Conservation (phyloP, 2,888 invertebrate species). For the Palloptera scutellata region DNA sequence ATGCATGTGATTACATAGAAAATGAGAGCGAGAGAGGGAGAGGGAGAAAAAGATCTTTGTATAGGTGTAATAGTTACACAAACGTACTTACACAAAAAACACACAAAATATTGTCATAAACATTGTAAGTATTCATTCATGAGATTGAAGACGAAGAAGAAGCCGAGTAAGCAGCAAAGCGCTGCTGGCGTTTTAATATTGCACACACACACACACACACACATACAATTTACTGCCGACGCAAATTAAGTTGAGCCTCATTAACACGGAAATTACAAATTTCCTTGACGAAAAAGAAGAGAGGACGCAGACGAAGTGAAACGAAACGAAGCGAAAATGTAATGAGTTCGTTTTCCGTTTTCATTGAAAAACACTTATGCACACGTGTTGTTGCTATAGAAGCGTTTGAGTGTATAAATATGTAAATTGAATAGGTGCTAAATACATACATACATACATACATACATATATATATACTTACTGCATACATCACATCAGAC, state of each 20-base stretch:
- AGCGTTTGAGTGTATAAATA: too few species aligned
- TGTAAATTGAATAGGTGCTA: neutral
- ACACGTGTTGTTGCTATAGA: too few species aligned
- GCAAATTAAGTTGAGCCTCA: constrained; percentile 5
- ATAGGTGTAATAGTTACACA: constrained; percentile 4
- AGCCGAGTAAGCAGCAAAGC: too few species aligned
- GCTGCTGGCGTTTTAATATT: too few species aligned
- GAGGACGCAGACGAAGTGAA: too few species aligned
- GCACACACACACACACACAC: neutral
- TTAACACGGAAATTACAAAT: constrained; percentile 9
- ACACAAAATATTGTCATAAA: neutral
- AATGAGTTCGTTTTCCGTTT: too few species aligned
- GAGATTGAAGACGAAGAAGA: too few species aligned
- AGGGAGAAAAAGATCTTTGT: too few species aligned
- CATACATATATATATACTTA: neutral
- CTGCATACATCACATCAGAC: neutral
- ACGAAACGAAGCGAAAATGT: too few species aligned
- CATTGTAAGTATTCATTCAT: too few species aligned
- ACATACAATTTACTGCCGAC: neutral
- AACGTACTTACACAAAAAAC: neutral
- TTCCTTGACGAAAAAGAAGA: neutral
- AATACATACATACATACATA: neutral
- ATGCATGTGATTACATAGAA: constrained; percentile 41
- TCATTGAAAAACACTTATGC: too few species aligned
- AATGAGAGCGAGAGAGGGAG: constrained; percentile 14